These are phyloP conservation scores for Drosophila hydei DNA, from an alignment of 1,140 invertebrate species.

Conservation along the genomic window DNA sequence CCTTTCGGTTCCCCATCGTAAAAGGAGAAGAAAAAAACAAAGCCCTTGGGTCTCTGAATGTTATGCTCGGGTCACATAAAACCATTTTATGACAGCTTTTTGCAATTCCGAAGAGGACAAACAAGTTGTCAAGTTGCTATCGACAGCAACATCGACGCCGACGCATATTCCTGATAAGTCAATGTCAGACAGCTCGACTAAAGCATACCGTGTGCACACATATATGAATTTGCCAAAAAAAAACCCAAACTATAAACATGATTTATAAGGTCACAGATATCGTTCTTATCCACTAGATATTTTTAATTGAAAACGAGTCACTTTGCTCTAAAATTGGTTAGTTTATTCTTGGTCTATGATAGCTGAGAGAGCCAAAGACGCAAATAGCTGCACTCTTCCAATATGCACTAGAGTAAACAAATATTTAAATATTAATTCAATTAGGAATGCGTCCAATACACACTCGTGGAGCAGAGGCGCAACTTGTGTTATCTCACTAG, in stretches of 20 bases:
- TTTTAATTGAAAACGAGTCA: no score
- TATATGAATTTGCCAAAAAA: no score
- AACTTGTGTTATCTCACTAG: slow-evolving; percentile 36
- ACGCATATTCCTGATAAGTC: not conserved
- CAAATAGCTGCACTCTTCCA: no score
- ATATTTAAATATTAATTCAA: no score
- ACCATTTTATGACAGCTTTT: slow-evolving; percentile 40
- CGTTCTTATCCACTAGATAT: no score
- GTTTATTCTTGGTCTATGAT: no score
- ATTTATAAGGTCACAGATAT: no score
- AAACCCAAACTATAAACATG: no score
- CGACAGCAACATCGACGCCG: slow-evolving; percentile 11
- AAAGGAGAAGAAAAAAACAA: not conserved
- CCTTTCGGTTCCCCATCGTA: slow-evolving; percentile 17
- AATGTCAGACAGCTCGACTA: not conserved
- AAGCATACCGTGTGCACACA: no score
- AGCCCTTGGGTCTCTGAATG: slow-evolving; percentile 20
- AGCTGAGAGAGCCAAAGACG: no score
- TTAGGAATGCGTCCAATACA: not conserved
- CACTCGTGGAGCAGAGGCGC: not conserved
- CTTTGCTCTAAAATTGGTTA: no score
- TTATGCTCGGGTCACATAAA: slow-evolving; percentile 33
- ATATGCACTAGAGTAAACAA: no score
- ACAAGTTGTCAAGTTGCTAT: slow-evolving; percentile 22
- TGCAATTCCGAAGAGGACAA: slow-evolving; percentile 14